phyloP scores from a whole-genome alignment of 2,888 invertebrate genomes.

The Suillia variegata region DNA sequence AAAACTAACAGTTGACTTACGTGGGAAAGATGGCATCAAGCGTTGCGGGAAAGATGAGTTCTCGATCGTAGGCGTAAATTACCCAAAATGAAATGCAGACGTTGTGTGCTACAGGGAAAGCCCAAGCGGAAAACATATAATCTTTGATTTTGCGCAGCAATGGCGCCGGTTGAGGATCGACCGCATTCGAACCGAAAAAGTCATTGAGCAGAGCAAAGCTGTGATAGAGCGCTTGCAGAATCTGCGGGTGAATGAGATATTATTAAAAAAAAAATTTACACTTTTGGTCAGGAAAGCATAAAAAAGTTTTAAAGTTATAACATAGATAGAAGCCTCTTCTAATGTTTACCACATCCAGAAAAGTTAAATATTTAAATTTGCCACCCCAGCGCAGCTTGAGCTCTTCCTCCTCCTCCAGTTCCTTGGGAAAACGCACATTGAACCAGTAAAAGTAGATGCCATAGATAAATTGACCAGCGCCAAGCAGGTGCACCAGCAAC shows the following conservation, averaged over 20 bases:
- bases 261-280: neutral
- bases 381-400: constrained; percentile 65
- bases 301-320: too few relatives aligned
- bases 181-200: constrained; percentile 71
- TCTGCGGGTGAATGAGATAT: constrained; percentile 61
- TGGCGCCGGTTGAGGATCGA: constrained; percentile 62
- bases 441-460: constrained; percentile 72
- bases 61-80: constrained; percentile 83
- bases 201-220: constrained; percentile 76
- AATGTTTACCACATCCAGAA: constrained; percentile 76
- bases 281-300: too few relatives aligned
- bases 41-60: constrained; percentile 82
- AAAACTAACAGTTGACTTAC: constrained; percentile 31
- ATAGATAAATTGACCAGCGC: constrained; percentile 69
- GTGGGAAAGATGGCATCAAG: constrained; percentile 82
- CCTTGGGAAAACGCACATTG: constrained; percentile 61
- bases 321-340: too few relatives aligned
- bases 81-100: constrained; percentile 87
- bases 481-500: constrained; percentile 64
- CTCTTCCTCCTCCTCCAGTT: constrained; percentile 35
- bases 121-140: constrained; percentile 69
- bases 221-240: constrained; percentile 78
- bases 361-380: constrained; percentile 82
- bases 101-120: constrained; percentile 79
- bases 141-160: constrained; percentile 71